Percentiles rank a stretch among this genome's conserved stretches.
These are phyloP conservation scores for Nomada lathburiana DNA, from an alignment of 2,888 invertebrate species.

Conservation along the genomic window DNA sequence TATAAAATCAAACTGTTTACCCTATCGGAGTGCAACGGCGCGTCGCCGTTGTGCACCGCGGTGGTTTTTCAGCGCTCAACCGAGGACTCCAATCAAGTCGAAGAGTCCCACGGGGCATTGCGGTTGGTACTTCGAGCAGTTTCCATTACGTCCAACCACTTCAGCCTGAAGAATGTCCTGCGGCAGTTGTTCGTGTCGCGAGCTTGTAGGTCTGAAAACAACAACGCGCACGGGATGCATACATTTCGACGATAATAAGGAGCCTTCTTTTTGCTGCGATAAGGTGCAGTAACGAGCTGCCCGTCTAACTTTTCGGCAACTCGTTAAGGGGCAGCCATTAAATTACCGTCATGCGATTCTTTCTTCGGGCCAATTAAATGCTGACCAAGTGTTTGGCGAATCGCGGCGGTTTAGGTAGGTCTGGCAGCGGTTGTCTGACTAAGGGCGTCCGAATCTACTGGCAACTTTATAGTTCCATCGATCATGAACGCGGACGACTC, in stretches of 20 bases:
- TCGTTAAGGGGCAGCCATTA: slow-evolving; percentile 45
- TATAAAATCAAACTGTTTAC: slow-evolving; percentile 53
- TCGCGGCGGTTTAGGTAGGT: neutral
- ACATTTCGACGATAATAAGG: slow-evolving; percentile 47
- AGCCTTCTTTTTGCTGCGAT: slow-evolving; percentile 9
- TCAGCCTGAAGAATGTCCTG: slow-evolving; percentile 87
- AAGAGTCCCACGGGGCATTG: slow-evolving; percentile 86
- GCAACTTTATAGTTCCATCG: neutral
- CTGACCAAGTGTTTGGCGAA: slow-evolving; percentile 3
- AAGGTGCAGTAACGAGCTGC: slow-evolving; percentile 34
- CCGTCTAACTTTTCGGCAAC: slow-evolving; percentile 9
- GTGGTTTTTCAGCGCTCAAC: slow-evolving; percentile 75
- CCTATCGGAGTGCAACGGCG: slow-evolving; percentile 27
- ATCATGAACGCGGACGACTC: too few relatives aligned
- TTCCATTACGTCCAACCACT: slow-evolving; percentile 85
- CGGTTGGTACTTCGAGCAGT: slow-evolving; percentile 85
- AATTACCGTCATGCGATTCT: slow-evolving; percentile 9
- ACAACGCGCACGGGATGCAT: slow-evolving; percentile 20
- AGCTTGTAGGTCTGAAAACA: slow-evolving; percentile 87
- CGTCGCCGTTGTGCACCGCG: slow-evolving; percentile 33
- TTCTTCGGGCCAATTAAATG: slow-evolving; percentile 39
- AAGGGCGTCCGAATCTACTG: neutral
- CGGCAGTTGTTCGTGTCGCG: slow-evolving; percentile 86
- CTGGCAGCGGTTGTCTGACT: neutral
- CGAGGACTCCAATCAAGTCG: slow-evolving; percentile 86